Base-by-base conservation (phyloP, 2,888 invertebrate species). In the Muscina levida region DNA sequence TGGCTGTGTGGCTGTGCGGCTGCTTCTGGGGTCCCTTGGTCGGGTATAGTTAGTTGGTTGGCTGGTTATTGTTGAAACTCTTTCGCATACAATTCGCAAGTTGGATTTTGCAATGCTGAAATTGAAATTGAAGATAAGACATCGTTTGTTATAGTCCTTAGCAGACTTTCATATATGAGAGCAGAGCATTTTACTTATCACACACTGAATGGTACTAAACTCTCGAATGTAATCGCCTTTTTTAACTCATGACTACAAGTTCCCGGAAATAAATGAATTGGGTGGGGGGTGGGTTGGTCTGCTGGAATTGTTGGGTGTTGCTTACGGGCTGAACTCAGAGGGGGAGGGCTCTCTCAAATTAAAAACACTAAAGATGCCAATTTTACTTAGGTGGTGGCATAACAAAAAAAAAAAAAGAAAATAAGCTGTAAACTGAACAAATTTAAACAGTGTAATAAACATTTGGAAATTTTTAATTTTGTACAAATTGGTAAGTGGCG, bases 71-170 rank as follows among this genome's bases (percentile, higher is more conserved):
- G 37, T 59, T 31, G 59, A 15, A 15, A 17, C 39, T 59, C 17
- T 31, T 59, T 59, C 15, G 39, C 57, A 31, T 8, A 31, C 31
- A 31, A 31, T 31, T 3, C 31, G 31, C 31, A 39, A 26, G 51
- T 59, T 48, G 46, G 48, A 51, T 37, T 67, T 67, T 19, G 19
- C 51, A 17, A 4, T 31, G 37, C 37, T 31, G 46, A 74, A 74
- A 74, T 71, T 81, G 74, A 71, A 81, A 81, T 74, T 81, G 73
- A 67, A 81, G 81, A 81, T 81, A 81, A 77, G 77, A 81, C 71
- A 77, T 81, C 77, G 71, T 77, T 81, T 77, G 67, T 77, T 73
- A 74, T 77, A 81, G 77, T 81, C 80, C 59, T 65, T 77, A 62
- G 67, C 31, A 15, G 59, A 19, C 31, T 31, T 31, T 37, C 59